Evolutionary conservation across 2,113 vertebrate species (phyloP), one percentile per base, ranked within the genome.

Genomic region (Toxotes jaculatrix): DNA sequence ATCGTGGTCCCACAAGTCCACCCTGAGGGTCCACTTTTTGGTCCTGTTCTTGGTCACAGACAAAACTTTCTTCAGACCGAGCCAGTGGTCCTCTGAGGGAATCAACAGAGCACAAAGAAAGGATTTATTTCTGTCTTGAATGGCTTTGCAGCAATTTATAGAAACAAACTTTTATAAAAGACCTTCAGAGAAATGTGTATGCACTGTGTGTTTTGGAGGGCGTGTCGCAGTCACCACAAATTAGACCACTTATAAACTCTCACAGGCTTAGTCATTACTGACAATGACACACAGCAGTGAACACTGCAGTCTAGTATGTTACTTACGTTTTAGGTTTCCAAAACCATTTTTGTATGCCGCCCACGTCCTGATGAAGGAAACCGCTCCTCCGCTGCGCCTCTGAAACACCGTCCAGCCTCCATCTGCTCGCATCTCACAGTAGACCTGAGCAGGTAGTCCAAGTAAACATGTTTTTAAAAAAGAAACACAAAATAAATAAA

Each of bases 371-470:
- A 63, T 1, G 38, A 95, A 95, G 61, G 81, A 74, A n/a, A 94
- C 36, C 0, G 13, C 21, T 32, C 40, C 63, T 8, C 89, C 89
- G 1, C 76, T 88, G 16, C 94, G 92, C 23, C 40, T 93, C 82
- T 95, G 95, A 53, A 95, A 88, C 60, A 95, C 93, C 0, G 88
- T 94, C 95, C 93, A 95, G n/a, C 92, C 93, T n/a, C 91, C 93
- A 40, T 93, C 90, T 0, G 40, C 0, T 5, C 12, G 45, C 94
- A 95, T 95, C 82, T 93, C 86, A 80, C 95, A 95, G 87, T 88
- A 94, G 7, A 90, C 93, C 94, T 95, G 73, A 36, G 62, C n/a
- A 82, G n/a, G 11, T 17, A 55, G 51, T 21, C 17, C 14, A 45
- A 31, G 5, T 27, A 27, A 27, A 27, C 27, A 27, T 27, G 27